Percentiles rank a stretch among this genome's conserved stretches.
Evolutionary conservation across 2,888 invertebrate species (phyloP).

Genomic region (Limnephilus auricula): DNA sequence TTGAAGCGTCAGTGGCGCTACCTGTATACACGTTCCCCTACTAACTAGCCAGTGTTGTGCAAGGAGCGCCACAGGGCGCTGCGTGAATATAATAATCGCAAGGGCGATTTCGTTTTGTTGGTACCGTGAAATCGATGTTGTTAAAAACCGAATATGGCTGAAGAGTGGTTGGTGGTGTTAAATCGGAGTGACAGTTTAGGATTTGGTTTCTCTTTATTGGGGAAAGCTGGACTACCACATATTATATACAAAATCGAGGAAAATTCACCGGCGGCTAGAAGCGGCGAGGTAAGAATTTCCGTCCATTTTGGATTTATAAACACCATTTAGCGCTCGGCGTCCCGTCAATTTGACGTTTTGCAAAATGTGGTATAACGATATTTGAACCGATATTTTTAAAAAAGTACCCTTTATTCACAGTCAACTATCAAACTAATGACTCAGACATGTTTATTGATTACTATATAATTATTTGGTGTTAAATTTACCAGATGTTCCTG

Average conservation of each 20-base stretch:
- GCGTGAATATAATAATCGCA: slow-evolving; percentile 67
- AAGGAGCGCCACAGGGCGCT: slow-evolving; percentile 44
- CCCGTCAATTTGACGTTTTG: slow-evolving; percentile 65
- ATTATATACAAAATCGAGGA: slow-evolving; percentile 96
- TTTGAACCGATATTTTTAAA: slow-evolving; percentile 13
- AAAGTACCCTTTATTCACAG: not conserved
- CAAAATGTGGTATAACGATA: slow-evolving; percentile 51
- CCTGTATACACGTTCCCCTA: slow-evolving; percentile 49
- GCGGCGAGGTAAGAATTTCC: slow-evolving; percentile 85
- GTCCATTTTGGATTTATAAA: slow-evolving; percentile 63
- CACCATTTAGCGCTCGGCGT: slow-evolving; percentile 59
- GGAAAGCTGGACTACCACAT: slow-evolving; percentile 94
- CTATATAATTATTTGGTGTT: not conserved
- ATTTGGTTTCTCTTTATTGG: slow-evolving; percentile 93
- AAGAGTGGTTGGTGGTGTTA: slow-evolving; percentile 92
- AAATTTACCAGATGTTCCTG: not conserved
- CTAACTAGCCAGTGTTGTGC: slow-evolving; percentile 54
- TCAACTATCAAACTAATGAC: not conserved
- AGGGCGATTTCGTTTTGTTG: slow-evolving; percentile 69
- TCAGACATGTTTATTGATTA: not conserved
- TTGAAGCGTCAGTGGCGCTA: slow-evolving; percentile 47
- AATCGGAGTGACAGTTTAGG: slow-evolving; percentile 92
- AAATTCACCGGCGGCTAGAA: slow-evolving; percentile 94
- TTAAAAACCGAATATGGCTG: slow-evolving; percentile 85
- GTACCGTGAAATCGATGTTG: slow-evolving; percentile 71